Conservation (phyloP, 2,113 vertebrate genomes). For the Miniopterus natalensis region DNA sequence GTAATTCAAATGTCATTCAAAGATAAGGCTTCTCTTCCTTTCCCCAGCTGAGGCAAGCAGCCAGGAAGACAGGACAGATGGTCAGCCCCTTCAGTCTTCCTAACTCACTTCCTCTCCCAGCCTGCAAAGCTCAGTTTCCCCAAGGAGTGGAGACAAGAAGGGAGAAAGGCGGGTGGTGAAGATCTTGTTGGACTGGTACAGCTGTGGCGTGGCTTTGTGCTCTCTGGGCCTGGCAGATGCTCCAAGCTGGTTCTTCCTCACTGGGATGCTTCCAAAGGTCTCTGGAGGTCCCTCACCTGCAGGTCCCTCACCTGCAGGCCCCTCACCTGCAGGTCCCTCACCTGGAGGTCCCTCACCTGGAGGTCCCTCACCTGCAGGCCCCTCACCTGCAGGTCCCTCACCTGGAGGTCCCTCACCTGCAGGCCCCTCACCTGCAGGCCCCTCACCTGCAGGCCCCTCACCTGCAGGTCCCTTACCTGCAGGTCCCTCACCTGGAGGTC, state of each 20-base stretch:
- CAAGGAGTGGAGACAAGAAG: background rate
- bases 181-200: too few relatives aligned
- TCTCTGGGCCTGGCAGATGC: background rate
- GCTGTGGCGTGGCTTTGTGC: background rate
- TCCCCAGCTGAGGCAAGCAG: background rate
- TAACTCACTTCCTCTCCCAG: background rate
- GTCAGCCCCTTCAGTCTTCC: background rate
- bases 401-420: background rate
- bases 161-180: background rate
- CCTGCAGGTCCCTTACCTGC: too few relatives aligned
- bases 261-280: background rate
- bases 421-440: too few relatives aligned
- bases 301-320: too few relatives aligned
- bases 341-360: too few relatives aligned
- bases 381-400: background rate
- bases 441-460: too few relatives aligned
- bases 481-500: too few relatives aligned
- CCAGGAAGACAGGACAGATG: background rate
- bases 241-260: background rate
- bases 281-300: background rate
- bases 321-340: too few relatives aligned
- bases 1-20: background rate
- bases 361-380: too few relatives aligned
- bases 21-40: background rate
- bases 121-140: background rate